Evolutionary conservation across 1,140 invertebrate species (phyloP), one percentile per base, ranked within the genome.

Genomic region (Leptonema lineaticorne): DNA sequence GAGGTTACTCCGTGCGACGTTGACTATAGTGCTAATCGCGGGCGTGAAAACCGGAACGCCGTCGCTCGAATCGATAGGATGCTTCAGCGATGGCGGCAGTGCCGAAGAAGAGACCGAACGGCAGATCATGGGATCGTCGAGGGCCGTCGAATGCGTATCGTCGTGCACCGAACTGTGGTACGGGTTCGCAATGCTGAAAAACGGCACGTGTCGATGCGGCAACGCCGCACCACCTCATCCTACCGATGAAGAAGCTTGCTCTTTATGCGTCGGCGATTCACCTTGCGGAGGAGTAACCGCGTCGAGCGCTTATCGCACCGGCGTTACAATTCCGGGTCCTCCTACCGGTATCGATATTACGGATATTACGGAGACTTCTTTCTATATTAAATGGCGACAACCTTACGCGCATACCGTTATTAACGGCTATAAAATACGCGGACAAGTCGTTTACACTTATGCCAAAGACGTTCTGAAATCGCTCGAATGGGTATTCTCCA

Each of bases 321-420:
- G 79, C 11, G 75, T 82, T 1, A 70, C 70, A 2, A 75, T 78
- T 2, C 81, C 84, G 2, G 81, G 81, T 0, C 79, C 78, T 0
- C 83, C 84, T 0, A 75, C 78, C 59, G 77, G 82, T 18, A 67
- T 86, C 24, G 72, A 77, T 3, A 71, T 85, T 3, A 60, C 75
- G 0, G 84, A 85, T 66, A 70, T 78, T 11, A 85, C 79, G 0
- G 84, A 85, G 63, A 84, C 85, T 20, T 83, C 83, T 4, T 63
- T 85, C 0, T 77, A 78, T 4, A 73, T 85, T 0, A 69, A 70
- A 14, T 86, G 85, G 85, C 77, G 79, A 3, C 65, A 74, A 0
- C 81, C 81, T 0, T 75, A 81, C 63, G 81, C 82, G 1, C 78
- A 74, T 60, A 74, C 77, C 1, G 60, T 74, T 5, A 78, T 86